Base-by-base conservation (phyloP, 1,140 invertebrate species). In the Himalopsyche phryganea region DNA sequence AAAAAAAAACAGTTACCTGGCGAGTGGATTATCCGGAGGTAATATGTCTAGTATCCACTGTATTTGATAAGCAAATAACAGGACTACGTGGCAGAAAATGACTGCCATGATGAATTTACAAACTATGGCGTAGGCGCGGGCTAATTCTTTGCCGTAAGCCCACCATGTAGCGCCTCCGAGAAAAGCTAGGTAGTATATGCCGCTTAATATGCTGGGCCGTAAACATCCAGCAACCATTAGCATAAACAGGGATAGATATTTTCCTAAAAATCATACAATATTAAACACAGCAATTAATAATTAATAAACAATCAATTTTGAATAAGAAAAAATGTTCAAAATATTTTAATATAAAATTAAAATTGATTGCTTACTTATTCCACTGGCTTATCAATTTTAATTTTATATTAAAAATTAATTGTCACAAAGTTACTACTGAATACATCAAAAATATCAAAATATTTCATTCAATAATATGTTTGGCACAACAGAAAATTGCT, bases 181-280 rank as follows among this genome's bases (percentile, higher is more conserved):
- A 71, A 98, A 98, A 11, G 88, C 80, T 11, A 94, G 63, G 73
- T 94, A 96, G 73, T 97, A 96, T 32, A 95, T 81, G 9, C 84
- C 86, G 28, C 86, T 87, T 1, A 88, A 83, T 5, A 92, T 76
- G 14, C 90, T 93, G 2, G 91, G 91, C 44, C 84, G 80, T 66
- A 92, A 70, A 40, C 89, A 84, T 0, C 89, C 90, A 13, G 88
- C 85, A 60, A 89, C 80, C 72, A 91, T 92, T 50, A 93, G 73
- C 6, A 85, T 80, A 20, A 83, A 81, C 35, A 93, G 71, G 11
- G 83, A 83, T 10, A 86, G 73, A 60, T 89, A 88, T 64, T 86
- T 89, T 14, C 88, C 88, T 86, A 76, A 9, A 69, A 75, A 47
- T 14, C 15, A 45, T 20, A 53, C 18, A 9, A 50, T 15, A 50